Evolutionary conservation across 1,140 invertebrate genomes (phyloP), one percentile per base, ranked within the genome.

Genomic region (Drosophila trapezifrons): DNA sequence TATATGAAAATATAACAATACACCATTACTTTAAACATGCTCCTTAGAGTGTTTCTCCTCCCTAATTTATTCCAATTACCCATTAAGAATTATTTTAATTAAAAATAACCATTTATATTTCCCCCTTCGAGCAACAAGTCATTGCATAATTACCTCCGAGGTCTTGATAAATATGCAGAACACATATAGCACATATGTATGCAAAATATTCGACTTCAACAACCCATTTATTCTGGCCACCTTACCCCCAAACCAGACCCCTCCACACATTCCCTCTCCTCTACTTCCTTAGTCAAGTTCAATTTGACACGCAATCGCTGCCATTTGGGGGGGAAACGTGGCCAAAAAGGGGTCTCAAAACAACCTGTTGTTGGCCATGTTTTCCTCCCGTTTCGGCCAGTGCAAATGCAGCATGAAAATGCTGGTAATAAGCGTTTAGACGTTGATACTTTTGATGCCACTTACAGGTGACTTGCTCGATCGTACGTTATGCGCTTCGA

Each of bases 401-500:
- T 74, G 54, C 49, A 65, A 85, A 86, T 87, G 83, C 83, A 82
- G 80, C 83, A 86, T 86, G 80, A 85, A 85, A 87, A 78, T 74
- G 84, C 66, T 57, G 72, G 72, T 89, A 83, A 89, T 87, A 87
- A 87, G 60, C 83, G 80, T 89, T 87, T 78, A 89, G 87, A 76
- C 64, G 84, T 75, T 84, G 76, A 89, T 83, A 84, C 69, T 69
- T 78, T 59, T 67, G 56, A 76, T 71, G 74, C 46, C 43, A 43
- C 52, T 25, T 58, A 52, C 70, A 60, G 74, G 55, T 37, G 56
- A 51, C 29, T 43, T 20, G n/a, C 37, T 65, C 10, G 54, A 18
- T 13, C 22, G 54, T 10, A 51, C 20, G 10, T n/a, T n/a, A n/a
- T 45, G 45, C 15, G 35, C 25, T n/a, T 37, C 20, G 40, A 22